Conservation (phyloP, 2,888 invertebrate species). For the Hermaeophaga mercurialis region DNA sequence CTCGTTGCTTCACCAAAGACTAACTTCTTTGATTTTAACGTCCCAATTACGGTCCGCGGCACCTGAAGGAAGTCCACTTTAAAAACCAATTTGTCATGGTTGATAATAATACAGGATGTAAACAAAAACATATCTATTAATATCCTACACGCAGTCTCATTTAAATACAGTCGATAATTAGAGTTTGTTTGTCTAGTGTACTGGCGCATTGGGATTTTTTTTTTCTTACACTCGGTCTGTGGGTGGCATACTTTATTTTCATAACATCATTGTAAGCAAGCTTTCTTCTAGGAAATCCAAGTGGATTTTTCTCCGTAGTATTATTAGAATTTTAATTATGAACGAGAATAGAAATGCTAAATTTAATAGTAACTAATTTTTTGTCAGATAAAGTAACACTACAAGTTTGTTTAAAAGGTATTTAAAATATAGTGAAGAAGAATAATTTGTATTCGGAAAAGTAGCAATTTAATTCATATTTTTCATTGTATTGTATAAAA, state of each 20-base stretch:
- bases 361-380: too few relatives aligned
- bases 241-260: conserved; percentile 19
- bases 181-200: conserved; percentile 18
- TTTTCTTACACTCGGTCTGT: conserved; percentile 8
- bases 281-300: conserved; percentile 17
- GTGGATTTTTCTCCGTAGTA: conserved; percentile 9
- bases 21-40: conserved; percentile 1
- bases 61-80: conserved; percentile 33
- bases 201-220: not conserved
- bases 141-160: conserved; percentile 11
- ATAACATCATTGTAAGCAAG: conserved; percentile 5
- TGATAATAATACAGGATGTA: conserved; percentile 29
- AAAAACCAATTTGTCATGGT: conserved; percentile 28
- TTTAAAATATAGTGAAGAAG: too few relatives aligned
- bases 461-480: too few relatives aligned
- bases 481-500: too few relatives aligned
- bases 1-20: too few relatives aligned
- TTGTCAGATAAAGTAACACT: too few relatives aligned
- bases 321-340: not conserved
- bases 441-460: too few relatives aligned
- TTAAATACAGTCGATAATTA: conserved; percentile 27
- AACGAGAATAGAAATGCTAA: too few relatives aligned
- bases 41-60: conserved; percentile 18
- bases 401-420: too few relatives aligned
- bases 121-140: conserved; percentile 9